phyloP scores from a whole-genome alignment of 2,113 vertebrate genomes.

The Calcarius ornatus region DNA sequence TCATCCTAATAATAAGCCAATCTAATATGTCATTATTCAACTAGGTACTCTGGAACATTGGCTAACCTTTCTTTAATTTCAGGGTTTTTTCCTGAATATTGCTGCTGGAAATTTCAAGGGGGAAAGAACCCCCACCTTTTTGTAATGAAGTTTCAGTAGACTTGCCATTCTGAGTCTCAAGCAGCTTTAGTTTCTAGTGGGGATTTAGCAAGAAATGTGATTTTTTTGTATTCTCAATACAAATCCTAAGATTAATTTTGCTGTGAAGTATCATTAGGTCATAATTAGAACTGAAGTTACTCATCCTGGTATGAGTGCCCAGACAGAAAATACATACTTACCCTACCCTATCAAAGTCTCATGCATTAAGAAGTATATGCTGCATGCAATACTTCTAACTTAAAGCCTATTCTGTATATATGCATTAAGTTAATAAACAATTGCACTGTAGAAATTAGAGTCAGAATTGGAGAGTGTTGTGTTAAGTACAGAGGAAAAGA shows the following conservation, averaged over 20 bases:
- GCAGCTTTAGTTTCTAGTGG: neutral
- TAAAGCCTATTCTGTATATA: neutral
- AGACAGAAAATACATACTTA: neutral
- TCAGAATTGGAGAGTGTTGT: neutral
- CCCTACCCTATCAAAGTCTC: neutral
- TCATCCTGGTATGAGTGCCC: neutral
- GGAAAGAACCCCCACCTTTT: fast-evolving
- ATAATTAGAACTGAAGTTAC: constrained; percentile 26
- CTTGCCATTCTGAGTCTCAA: neutral
- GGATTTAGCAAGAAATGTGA: neutral
- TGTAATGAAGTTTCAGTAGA: neutral
- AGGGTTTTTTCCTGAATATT: neutral
- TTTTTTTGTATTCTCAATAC: neutral
- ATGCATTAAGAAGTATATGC: neutral
- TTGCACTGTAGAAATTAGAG: neutral
- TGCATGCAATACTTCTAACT: neutral
- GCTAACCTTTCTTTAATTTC: neutral
- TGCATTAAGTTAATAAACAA: neutral
- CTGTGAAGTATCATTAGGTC: neutral
- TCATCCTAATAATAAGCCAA: neutral
- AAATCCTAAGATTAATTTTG: constrained; percentile 27
- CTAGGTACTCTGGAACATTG: neutral
- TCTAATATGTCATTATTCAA: neutral
- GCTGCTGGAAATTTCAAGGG: neutral
- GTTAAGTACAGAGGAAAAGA: neutral